Evolutionary conservation across 1,140 invertebrate genomes (phyloP).

Genomic region (Euura lappo): DNA sequence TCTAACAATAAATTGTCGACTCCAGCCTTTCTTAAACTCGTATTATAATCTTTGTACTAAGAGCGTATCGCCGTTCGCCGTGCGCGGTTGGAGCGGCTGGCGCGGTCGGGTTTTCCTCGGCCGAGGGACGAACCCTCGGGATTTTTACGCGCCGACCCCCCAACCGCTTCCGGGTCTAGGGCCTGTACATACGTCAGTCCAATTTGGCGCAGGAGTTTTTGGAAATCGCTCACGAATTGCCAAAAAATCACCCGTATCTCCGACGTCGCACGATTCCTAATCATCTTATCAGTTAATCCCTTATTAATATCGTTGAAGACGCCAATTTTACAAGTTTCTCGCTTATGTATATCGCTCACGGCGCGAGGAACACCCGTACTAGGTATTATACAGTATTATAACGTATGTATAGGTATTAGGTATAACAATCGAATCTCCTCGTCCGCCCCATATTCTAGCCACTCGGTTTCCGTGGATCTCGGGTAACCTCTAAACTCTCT

Average conservation of each 20-base stretch:
- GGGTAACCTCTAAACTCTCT: too few relatives aligned
- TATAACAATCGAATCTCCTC: too few relatives aligned
- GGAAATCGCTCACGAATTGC: background rate
- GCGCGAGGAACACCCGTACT: background rate
- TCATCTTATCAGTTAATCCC: background rate
- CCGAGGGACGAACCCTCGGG: background rate
- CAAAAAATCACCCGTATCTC: background rate
- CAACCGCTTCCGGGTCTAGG: too few relatives aligned
- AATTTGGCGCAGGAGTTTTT: background rate
- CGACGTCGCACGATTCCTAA: background rate
- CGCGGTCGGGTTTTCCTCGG: background rate
- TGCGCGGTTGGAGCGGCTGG: background rate
- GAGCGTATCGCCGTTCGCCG: background rate
- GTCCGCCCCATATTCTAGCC: too few relatives aligned
- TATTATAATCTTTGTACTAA: conserved; percentile 6
- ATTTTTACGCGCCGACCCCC: too few relatives aligned
- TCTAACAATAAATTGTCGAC: too few relatives aligned
- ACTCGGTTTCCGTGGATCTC: too few relatives aligned
- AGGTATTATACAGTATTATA: background rate
- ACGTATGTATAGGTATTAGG: too few relatives aligned
- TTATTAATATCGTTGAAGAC: background rate
- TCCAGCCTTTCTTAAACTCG: background rate
- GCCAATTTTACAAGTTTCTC: background rate
- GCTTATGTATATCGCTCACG: background rate
- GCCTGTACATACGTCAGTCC: background rate